phyloP scores from a whole-genome alignment of 2,888 invertebrate genomes.

The Choristoneura rosaceana region DNA sequence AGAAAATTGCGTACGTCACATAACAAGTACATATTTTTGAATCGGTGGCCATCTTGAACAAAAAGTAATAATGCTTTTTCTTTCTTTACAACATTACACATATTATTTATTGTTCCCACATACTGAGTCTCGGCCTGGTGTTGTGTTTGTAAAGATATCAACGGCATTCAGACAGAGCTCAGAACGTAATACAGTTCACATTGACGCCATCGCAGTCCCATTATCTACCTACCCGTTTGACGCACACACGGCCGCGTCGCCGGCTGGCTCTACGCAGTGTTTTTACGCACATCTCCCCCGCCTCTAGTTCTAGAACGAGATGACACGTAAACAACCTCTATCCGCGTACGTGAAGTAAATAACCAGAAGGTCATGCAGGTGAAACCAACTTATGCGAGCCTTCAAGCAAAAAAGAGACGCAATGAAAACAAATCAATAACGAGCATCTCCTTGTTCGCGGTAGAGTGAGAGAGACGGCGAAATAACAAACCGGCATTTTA shows the following conservation, averaged over 20 bases:
- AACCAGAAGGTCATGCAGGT: conserved; percentile 77
- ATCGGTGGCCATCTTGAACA: too few relatives aligned
- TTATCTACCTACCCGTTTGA: conserved; percentile 3
- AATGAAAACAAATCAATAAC: conserved; percentile 86
- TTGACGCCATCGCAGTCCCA: conserved; percentile 7
- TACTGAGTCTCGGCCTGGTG: not conserved
- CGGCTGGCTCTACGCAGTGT: conserved; percentile 32
- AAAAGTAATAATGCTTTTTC: not conserved
- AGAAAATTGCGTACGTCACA: too few relatives aligned
- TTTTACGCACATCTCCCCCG: conserved; percentile 54
- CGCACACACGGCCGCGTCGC: conserved; percentile 13
- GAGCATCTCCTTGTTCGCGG: conserved; percentile 73
- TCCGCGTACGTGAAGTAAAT: conserved; percentile 74
- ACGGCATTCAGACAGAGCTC: not conserved
- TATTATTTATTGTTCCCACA: not conserved
- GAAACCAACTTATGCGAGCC: conserved; percentile 69
- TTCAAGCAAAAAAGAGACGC: conserved; percentile 78
- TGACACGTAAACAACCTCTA: conserved; percentile 80
- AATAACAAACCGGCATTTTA: conserved; percentile 83
- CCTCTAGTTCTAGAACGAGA: conserved; percentile 75
- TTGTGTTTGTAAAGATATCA: conserved; percentile 3
- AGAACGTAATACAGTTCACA: conserved; percentile 1
- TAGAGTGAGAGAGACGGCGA: conserved; percentile 80
- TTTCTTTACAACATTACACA: not conserved
- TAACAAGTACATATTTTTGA: too few relatives aligned